A percentile compares a stretch with the other conserved stretches of the same genome.
These are phyloP conservation scores for Eupristina koningsbergeri DNA, from an alignment of 1,140 invertebrate species.

Conservation along the genomic window DNA sequence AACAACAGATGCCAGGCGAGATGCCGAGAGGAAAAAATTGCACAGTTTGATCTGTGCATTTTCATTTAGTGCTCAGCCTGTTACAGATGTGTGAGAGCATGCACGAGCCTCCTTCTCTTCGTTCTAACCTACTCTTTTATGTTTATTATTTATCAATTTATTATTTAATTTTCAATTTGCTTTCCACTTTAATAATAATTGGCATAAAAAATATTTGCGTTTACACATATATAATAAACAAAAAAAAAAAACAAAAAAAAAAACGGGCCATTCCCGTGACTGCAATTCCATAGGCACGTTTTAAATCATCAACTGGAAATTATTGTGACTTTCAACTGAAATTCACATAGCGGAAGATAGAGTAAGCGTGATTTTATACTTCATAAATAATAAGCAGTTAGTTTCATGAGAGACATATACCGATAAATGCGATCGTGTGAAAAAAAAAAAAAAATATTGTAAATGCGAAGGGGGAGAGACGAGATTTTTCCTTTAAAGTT, in stretches of 20 bases:
- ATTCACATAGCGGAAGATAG: background rate
- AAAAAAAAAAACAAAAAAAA: background rate
- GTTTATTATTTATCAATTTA: background rate
- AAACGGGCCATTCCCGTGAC: background rate
- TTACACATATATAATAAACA: too few species aligned
- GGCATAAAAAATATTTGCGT: too few species aligned
- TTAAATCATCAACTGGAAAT: background rate
- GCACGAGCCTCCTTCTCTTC: slow-evolving; percentile 17
- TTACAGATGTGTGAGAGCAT: slow-evolving; percentile 26
- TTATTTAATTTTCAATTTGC: too few species aligned
- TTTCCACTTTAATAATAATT: too few species aligned
- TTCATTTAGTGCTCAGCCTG: slow-evolving; percentile 23
- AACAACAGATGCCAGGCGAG: slow-evolving; percentile 40
- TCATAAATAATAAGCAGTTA: slow-evolving; percentile 1
- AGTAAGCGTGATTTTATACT: background rate
- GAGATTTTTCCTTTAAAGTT: slow-evolving; percentile 28
- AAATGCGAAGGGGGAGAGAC: slow-evolving; percentile 50
- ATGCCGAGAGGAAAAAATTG: slow-evolving; percentile 43
- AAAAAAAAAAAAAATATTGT: too few species aligned
- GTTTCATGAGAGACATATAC: slow-evolving; percentile 35
- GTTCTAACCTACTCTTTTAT: slow-evolving; percentile 5
- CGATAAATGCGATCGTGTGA: slow-evolving; percentile 5
- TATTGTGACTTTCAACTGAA: background rate
- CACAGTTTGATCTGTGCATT: slow-evolving; percentile 34
- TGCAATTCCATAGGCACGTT: background rate